Evolutionary conservation across 1,140 invertebrate genomes (phyloP).

Genomic region (Gonioctena quinquepunctata): DNA sequence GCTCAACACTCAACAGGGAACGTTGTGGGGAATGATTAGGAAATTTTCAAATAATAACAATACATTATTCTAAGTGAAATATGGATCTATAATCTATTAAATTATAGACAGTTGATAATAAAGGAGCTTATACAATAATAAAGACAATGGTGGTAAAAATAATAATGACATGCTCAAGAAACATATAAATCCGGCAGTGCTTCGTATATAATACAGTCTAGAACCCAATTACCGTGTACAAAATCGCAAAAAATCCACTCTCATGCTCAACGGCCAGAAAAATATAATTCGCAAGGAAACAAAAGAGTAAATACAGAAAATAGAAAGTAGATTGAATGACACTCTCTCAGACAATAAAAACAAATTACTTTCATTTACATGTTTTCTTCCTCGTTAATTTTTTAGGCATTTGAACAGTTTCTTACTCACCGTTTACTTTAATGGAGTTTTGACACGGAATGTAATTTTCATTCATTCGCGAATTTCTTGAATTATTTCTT

Average conservation of each 20-base stretch:
- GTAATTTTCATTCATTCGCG: background rate
- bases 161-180: too few species aligned
- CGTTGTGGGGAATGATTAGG: too few species aligned
- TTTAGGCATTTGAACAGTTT: background rate
- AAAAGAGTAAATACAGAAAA: background rate
- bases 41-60: too few species aligned
- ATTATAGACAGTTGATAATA: too few species aligned
- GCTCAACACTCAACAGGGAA: too few species aligned
- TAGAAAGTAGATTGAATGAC: background rate
- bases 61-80: too few species aligned
- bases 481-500: background rate
- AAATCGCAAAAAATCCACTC: background rate
- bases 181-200: too few species aligned
- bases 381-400: background rate
- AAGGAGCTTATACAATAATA: too few species aligned
- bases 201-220: too few species aligned
- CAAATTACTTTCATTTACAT: background rate
- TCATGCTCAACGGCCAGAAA: background rate
- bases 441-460: background rate
- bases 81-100: too few species aligned
- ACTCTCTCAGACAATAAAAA: background rate
- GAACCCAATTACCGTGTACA: background rate
- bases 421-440: background rate
- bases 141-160: too few species aligned
- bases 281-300: background rate